These are phyloP conservation scores for Sparus aurata DNA, from an alignment of 2,797 vertebrate species.

Conservation along the genomic window DNA sequence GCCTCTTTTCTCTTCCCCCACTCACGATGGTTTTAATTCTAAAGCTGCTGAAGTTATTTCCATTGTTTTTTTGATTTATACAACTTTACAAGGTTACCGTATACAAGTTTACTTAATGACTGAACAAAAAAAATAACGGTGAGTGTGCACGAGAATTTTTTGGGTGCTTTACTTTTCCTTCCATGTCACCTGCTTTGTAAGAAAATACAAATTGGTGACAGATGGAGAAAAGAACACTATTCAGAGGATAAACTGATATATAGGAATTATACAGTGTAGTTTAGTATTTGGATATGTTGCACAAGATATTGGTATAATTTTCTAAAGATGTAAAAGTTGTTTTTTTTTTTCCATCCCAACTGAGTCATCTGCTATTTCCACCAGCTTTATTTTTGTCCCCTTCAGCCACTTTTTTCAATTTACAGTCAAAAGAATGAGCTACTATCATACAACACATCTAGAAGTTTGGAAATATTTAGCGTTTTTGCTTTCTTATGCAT, in stretches of 20 bases:
- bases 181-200: constrained; percentile 44
- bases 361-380: neutral
- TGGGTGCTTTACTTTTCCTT: constrained; percentile 62
- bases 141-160: constrained; percentile 42
- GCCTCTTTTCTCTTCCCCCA: constrained; percentile 65
- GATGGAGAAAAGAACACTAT: constrained; percentile 65
- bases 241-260: constrained; percentile 53
- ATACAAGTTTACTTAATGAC: constrained; percentile 56
- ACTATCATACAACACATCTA: neutral
- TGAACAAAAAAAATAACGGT: constrained; percentile 44
- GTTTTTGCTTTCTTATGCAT: neutral
- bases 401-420: constrained; percentile 13
- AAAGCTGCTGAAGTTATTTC: constrained; percentile 81
- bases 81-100: constrained; percentile 50
- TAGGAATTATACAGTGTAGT: constrained; percentile 49
- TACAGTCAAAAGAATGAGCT: constrained; percentile 3
- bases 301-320: constrained; percentile 33
- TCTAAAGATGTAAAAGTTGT: neutral
- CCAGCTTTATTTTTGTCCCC: constrained; percentile 18
- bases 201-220: constrained; percentile 25
- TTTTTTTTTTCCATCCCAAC: neutral
- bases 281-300: constrained; percentile 29
- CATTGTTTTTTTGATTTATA: constrained; percentile 55
- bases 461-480: constrained; percentile 2
- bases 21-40: constrained; percentile 76